A percentile compares a stretch with the other conserved stretches of the same genome.
phyloP scores from a whole-genome alignment of 2,797 vertebrate genomes.

The Hippopotamyrus pictus region DNA sequence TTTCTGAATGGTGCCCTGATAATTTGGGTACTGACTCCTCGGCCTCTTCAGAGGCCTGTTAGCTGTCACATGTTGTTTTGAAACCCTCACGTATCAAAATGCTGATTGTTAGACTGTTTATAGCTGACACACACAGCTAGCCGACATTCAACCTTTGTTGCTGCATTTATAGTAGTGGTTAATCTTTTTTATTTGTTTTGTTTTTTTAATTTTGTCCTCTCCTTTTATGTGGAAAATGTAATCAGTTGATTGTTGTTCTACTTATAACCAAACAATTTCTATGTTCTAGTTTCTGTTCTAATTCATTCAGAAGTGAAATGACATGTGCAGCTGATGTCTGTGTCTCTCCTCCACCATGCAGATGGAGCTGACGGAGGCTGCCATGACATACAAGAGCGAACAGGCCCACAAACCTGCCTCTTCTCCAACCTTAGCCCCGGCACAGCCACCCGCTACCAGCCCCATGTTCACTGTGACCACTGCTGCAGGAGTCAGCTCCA shows the following conservation, averaged over 20 bases:
- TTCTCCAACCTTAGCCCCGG: conserved; percentile 30
- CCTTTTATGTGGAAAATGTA: not conserved
- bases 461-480: conserved; percentile 21
- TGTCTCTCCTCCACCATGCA: conserved; percentile 19
- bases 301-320: not conserved
- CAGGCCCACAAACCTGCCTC: conserved; percentile 16
- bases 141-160: not conserved
- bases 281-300: too few species aligned
- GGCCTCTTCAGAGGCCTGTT: not conserved
- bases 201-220: not conserved
- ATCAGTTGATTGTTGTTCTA: not conserved
- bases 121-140: not conserved
- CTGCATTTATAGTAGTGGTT: not conserved
- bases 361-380: conserved; percentile 49
- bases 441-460: conserved; percentile 18
- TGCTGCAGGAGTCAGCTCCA: not conserved
- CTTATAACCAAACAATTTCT: not conserved
- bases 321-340: not conserved
- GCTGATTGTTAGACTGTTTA: not conserved
- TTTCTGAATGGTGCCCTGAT: not conserved
- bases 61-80: not conserved
- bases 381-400: conserved; percentile 33
- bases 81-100: not conserved
- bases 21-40: not conserved
- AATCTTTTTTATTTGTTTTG: not conserved